Conservation (phyloP, 2,888 invertebrate genomes). For the Carabus problematicus region DNA sequence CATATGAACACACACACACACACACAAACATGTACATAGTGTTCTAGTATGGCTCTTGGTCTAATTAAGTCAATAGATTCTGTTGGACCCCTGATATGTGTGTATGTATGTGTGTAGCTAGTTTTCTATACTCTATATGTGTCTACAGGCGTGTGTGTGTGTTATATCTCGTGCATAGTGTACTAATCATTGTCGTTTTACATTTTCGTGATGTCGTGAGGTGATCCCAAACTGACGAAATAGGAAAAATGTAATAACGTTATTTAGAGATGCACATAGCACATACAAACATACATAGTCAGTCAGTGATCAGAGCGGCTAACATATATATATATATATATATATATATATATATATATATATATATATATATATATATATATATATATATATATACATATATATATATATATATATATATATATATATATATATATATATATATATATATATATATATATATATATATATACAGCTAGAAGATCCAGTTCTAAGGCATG, state of each 20-base stretch:
- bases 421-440: no score
- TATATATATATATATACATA: no score
- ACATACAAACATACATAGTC: no score
- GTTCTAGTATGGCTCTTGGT: not conserved
- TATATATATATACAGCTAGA: no score
- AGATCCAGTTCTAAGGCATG: no score
- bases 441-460: no score
- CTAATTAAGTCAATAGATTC: not conserved
- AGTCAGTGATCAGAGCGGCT: no score
- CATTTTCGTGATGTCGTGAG: constrained; percentile 41
- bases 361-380: no score
- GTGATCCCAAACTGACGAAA: constrained; percentile 34
- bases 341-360: no score
- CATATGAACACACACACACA: constrained; percentile 32
- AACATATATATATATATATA: no score
- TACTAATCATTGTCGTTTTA: constrained; percentile 41
- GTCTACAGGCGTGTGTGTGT: not conserved
- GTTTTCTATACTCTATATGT: not conserved
- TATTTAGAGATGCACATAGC: constrained; percentile 18
- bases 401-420: no score
- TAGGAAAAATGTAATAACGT: constrained; percentile 42
- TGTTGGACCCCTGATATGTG: not conserved
- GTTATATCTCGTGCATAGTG: not conserved
- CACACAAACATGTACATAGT: constrained; percentile 1
- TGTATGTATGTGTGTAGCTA: not conserved